Evolutionary conservation across 2,113 vertebrate species (phyloP).

Genomic region (Alligator sinensis): DNA sequence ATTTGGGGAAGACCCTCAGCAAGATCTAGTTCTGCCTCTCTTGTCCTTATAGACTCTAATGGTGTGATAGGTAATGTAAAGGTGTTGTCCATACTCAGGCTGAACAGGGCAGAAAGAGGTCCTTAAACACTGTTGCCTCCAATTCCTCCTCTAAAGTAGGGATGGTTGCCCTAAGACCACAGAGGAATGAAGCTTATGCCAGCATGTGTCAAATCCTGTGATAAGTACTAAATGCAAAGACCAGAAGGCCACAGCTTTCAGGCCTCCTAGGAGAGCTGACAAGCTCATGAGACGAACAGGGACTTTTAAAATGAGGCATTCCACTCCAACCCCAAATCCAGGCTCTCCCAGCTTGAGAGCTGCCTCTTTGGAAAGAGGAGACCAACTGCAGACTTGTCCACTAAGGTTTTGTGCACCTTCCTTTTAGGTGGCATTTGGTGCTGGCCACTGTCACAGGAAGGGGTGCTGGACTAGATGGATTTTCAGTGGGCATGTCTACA

Average conservation of each 20-base stretch:
- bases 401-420: not conserved
- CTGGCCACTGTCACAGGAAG: not conserved
- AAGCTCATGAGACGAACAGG: not conserved
- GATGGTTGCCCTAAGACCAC: not conserved
- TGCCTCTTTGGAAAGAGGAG: not conserved
- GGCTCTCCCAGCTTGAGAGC: not conserved
- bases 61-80: no score
- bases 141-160: not conserved
- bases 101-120: not conserved
- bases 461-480: not conserved
- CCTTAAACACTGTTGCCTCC: not conserved
- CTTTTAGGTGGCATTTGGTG: not conserved
- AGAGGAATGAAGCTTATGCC: not conserved
- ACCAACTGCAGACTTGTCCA: not conserved
- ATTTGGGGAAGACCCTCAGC: not conserved
- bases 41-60: no score
- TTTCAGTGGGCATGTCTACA: no score
- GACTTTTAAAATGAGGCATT: not conserved
- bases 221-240: not conserved
- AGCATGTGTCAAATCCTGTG: not conserved
- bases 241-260: not conserved
- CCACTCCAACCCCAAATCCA: not conserved
- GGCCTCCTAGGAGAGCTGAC: no score
- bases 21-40: no score
- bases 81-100: no score